Evolutionary conservation across 2,888 invertebrate genomes (phyloP).

Genomic region (Ophraella communa): DNA sequence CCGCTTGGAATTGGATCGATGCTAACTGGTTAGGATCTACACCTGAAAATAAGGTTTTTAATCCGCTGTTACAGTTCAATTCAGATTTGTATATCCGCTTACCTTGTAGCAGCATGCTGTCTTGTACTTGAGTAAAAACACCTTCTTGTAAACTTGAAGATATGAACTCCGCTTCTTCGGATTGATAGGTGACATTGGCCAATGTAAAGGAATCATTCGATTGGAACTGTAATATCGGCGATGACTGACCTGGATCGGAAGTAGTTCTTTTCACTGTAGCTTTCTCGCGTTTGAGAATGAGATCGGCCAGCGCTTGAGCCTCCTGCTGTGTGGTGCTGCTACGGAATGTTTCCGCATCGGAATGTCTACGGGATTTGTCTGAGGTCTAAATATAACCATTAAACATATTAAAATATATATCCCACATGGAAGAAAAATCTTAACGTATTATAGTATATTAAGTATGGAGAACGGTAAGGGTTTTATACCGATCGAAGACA

Average conservation of each 20-base stretch:
- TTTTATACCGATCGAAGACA: too few species aligned
- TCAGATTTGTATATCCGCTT: background rate
- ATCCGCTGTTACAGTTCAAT: background rate
- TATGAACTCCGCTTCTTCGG: slow-evolving; percentile 68
- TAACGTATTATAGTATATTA: too few species aligned
- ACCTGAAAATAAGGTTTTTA: slow-evolving; percentile 20
- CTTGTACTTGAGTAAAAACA: slow-evolving; percentile 75
- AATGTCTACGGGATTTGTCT: slow-evolving; percentile 60
- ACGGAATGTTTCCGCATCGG: slow-evolving; percentile 61
- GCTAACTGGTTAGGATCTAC: slow-evolving; percentile 68
- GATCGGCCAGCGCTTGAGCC: slow-evolving; percentile 80
- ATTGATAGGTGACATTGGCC: slow-evolving; percentile 69
- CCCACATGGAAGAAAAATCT: too few species aligned
- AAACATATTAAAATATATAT: background rate
- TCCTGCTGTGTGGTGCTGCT: slow-evolving; percentile 66
- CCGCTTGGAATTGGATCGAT: slow-evolving; percentile 59
- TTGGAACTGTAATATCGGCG: slow-evolving; percentile 66
- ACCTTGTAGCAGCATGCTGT: slow-evolving; percentile 72
- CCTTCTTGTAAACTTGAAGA: slow-evolving; percentile 76
- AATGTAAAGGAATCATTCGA: slow-evolving; percentile 69
- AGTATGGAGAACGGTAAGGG: too few species aligned
- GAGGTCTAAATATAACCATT: slow-evolving; percentile 1
- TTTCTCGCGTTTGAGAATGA: slow-evolving; percentile 75
- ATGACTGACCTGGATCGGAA: slow-evolving; percentile 68
- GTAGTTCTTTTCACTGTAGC: slow-evolving; percentile 76